Base-by-base conservation (phyloP, 2,888 invertebrate species). In the Drosophila hamatofila region DNA sequence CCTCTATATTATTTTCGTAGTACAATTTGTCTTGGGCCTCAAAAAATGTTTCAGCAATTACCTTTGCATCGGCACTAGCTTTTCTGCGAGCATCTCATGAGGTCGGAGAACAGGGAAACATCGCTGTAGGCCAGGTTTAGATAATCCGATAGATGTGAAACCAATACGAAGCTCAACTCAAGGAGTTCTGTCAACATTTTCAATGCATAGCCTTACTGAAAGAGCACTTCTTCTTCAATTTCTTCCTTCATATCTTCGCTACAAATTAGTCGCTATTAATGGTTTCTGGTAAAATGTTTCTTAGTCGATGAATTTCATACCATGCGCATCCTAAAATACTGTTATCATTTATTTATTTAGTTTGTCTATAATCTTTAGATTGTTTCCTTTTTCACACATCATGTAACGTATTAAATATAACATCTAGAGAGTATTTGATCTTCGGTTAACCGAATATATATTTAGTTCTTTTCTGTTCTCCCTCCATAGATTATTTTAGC, bases 361-460 rank as follows among this genome's bases (percentile, higher is more conserved):
- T 11, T 12, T 35, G 35, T 35, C 35, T 35, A 12, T 14, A 14
- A 6, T 6, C 16, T 16, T 35, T 6, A 5, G 35, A 16, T 6
- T 16, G 6, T 35, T 5, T 14, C 35, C 14, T 37, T 37, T 1
- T 37, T 6, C 35, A 14, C 35, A 37, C 1, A 16, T 16, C 35
- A 37, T 0, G 14, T 6, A 16, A 11, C 18, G 12, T 21, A 42
- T 44, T 1, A 1, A 1, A 21, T 14, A 5, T 9, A 42, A 21
- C 18, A 41, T 18, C 1, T 42, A 21, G 6, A 18, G 23, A 16
- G 23, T 44, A 44, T n/a, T 23, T 12, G 21, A 44, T 44, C 12
- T 33, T 57, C 57, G 44, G 57, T 11, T 25, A n/a, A 5, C 57
- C 57, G 42, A 57, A 46, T 11, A n/a, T 12, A 8, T 49, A 14